These are phyloP conservation scores for Pseudolycoriella hygida DNA, from an alignment of 2,888 invertebrate species.

Conservation along the genomic window DNA sequence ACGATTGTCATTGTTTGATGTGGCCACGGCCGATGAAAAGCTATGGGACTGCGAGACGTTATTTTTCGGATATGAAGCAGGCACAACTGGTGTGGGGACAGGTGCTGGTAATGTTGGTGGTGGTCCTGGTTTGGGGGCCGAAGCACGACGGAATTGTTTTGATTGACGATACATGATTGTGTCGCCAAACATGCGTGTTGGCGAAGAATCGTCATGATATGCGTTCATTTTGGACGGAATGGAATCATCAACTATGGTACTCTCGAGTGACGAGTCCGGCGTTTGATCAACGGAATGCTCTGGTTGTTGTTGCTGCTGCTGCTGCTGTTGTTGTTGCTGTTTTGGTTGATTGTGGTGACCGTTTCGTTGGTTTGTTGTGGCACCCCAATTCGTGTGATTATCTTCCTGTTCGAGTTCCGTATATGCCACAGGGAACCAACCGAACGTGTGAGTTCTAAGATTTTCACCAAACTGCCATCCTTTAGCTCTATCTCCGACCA, in stretches of 20 bases:
- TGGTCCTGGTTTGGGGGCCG: slow-evolving; percentile 40
- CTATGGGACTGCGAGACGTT: slow-evolving; percentile 46
- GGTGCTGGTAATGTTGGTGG: slow-evolving; percentile 56
- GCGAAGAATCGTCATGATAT: slow-evolving; percentile 22
- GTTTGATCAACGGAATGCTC: slow-evolving; percentile 6
- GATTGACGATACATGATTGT: slow-evolving; percentile 37
- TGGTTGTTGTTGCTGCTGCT: slow-evolving; percentile 12
- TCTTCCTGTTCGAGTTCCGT: slow-evolving; percentile 55
- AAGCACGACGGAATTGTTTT: slow-evolving; percentile 34
- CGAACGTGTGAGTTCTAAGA: slow-evolving; percentile 72
- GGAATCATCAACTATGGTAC: slow-evolving; percentile 8
- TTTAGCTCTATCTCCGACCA: slow-evolving; percentile 80
- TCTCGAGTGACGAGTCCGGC: slow-evolving; percentile 14
- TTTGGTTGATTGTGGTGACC: slow-evolving; percentile 12
- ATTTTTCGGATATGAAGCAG: slow-evolving; percentile 14
- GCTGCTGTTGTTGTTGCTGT: slow-evolving; percentile 9
- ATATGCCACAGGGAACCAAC: slow-evolving; percentile 93
- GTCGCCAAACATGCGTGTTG: slow-evolving; percentile 57
- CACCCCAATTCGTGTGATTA: slow-evolving; percentile 4
- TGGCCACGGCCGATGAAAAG: slow-evolving; percentile 24
- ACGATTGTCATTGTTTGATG: slow-evolving; percentile 16
- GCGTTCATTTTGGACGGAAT: slow-evolving; percentile 5
- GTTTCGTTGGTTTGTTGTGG: slow-evolving; percentile 10
- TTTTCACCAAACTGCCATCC: slow-evolving; percentile 98
- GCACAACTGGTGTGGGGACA: slow-evolving; percentile 39